Evolutionary conservation across 2,113 vertebrate genomes (phyloP).

Genomic region (Sorex fumeus): DNA sequence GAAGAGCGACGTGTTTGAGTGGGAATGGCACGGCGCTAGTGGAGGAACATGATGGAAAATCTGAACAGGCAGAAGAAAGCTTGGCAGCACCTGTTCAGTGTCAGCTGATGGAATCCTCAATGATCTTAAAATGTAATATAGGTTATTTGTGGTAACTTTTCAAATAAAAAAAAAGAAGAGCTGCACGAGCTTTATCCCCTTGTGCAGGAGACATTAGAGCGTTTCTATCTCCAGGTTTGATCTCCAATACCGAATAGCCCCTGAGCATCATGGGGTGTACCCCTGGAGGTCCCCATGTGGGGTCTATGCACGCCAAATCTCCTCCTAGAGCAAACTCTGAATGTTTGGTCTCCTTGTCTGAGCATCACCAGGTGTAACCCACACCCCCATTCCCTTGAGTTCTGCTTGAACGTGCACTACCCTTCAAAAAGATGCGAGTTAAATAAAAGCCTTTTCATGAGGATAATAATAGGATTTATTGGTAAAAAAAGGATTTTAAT

Average conservation of each 20-base stretch:
- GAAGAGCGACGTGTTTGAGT: background rate
- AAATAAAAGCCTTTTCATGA: background rate
- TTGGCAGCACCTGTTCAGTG: background rate
- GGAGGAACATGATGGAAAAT: background rate
- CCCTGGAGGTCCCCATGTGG: too few relatives aligned
- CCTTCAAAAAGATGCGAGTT: too few relatives aligned
- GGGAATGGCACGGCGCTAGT: background rate
- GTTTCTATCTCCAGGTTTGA: too few relatives aligned
- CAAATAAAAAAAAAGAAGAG: conserved; percentile 31
- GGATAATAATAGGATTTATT: background rate
- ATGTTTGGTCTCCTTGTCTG: too few relatives aligned
- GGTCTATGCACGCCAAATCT: too few relatives aligned
- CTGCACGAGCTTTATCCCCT: background rate
- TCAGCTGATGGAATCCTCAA: background rate
- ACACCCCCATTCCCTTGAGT: too few relatives aligned
- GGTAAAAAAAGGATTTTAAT: conserved; percentile 14
- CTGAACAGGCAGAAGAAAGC: background rate
- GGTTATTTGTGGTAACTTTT: background rate
- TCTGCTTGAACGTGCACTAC: too few relatives aligned
- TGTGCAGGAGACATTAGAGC: too few relatives aligned
- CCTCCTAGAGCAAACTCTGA: too few relatives aligned
- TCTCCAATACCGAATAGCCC: too few relatives aligned
- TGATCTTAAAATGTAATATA: background rate
- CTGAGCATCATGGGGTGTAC: too few relatives aligned
- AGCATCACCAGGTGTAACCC: too few relatives aligned